Evolutionary conservation across 2,113 vertebrate species (phyloP).

Genomic region (Austrofundulus limnaeus): DNA sequence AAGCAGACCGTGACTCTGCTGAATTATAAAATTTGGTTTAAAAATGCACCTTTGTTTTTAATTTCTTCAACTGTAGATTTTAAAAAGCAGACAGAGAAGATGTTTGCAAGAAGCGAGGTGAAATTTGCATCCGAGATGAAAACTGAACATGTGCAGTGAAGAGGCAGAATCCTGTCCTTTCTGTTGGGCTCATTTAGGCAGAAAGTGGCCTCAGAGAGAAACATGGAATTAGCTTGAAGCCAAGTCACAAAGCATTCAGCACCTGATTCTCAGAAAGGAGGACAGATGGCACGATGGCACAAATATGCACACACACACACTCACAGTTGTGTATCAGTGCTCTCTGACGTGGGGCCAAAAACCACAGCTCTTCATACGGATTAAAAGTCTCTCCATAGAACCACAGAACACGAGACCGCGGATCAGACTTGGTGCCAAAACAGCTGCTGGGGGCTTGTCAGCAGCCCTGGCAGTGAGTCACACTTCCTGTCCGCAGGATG

Average conservation of each 20-base stretch:
- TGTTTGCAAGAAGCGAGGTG: neutral
- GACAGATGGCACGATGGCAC: slow-evolving; percentile 73
- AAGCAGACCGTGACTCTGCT: no score
- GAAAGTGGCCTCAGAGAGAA: slow-evolving; percentile 61
- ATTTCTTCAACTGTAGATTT: neutral
- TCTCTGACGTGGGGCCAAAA: slow-evolving; percentile 54
- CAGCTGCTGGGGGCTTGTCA: slow-evolving; percentile 55
- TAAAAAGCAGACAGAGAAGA: neutral
- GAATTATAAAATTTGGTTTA: slow-evolving; percentile 17
- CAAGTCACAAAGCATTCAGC: slow-evolving; percentile 65
- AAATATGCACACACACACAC: slow-evolving; percentile 36
- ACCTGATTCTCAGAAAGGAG: slow-evolving; percentile 62
- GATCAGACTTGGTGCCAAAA: slow-evolving; percentile 42
- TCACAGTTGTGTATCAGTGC: slow-evolving; percentile 33
- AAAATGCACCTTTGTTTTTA: neutral
- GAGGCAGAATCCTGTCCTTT: slow-evolving; percentile 44
- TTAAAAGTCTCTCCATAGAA: slow-evolving; percentile 54
- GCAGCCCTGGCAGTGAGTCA: slow-evolving; percentile 40
- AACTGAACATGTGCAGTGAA: slow-evolving; percentile 33
- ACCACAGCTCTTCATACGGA: slow-evolving; percentile 58
- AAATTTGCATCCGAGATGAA: slow-evolving; percentile 29
- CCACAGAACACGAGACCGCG: slow-evolving; percentile 43
- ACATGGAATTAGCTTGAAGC: slow-evolving; percentile 57
- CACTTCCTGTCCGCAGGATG: slow-evolving; percentile 28
- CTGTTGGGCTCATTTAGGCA: slow-evolving; percentile 49